Evolutionary conservation across 2,113 vertebrate genomes (phyloP), one percentile per base, ranked within the genome.

Genomic region (Macaca nemestrina): DNA sequence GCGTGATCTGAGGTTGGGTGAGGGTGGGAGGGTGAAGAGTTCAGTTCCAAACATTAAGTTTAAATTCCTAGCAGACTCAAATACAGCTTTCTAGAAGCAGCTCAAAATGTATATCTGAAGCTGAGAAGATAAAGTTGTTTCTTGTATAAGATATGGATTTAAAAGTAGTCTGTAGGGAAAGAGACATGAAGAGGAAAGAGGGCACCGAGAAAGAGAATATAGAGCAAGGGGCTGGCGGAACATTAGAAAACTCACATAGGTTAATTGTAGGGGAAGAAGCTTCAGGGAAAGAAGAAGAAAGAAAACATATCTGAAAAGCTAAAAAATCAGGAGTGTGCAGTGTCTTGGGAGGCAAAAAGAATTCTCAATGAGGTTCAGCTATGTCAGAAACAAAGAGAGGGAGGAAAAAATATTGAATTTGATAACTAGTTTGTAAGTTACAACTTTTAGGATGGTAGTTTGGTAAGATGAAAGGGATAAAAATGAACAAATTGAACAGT

Each of bases 11-110:
- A 73, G 64, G 32, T 6, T 8, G 45, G 52, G 10, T 3, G 0
- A n/a, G 30, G 6, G 5, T 0, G 1, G 12, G 12, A 40, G 35
- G 5, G 1, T 30, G 32, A 35, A 52, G 16, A 1, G 10, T n/a
- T 55, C 14, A 10, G 3, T 32, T 72, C 55, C 50, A 35, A 78
- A 48, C 30, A 43, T 13, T 64, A 38, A 20, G 13, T 38, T 96
- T 35, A 48, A 27, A 80, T 80, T 85, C 52, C 12, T 70, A 48
- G 64, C 76, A 27, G 4, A 52, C 13, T 45, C 55, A n/a, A 38
- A 40, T 35, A 59, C 43, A 88, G 5, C 7, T 32, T n/a, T 92
- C 83, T 57, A 86, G 59, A 90, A 76, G 9, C 68, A 88, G 57
- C 22, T 89, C n/a, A 93, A 80, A 67, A 32, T 48, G 16, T 61